These are phyloP conservation scores for Spermophilus dauricus DNA, from an alignment of 2,113 vertebrate species.

Conservation along the genomic window DNA sequence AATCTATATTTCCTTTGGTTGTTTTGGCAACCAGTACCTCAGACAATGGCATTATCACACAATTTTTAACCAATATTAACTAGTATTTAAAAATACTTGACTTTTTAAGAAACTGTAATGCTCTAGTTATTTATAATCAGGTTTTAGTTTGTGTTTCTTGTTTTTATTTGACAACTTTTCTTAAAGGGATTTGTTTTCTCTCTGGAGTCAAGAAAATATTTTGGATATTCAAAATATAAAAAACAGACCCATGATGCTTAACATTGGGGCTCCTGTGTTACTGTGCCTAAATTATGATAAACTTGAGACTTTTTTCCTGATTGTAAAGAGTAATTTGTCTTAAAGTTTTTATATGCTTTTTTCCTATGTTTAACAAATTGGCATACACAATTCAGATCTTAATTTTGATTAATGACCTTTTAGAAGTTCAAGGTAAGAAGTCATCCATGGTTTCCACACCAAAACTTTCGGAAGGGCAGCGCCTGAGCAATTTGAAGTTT, in stretches of 20 bases:
- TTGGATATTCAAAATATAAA: background rate
- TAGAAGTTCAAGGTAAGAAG: constrained; percentile 91
- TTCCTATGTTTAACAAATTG: background rate
- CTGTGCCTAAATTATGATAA: background rate
- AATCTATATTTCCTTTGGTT: background rate
- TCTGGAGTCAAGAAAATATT: constrained; percentile 22
- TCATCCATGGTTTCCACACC: constrained; percentile 77
- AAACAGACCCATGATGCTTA: background rate
- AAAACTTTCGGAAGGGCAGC: constrained; percentile 93
- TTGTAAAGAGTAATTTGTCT: constrained; percentile 11
- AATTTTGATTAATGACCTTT: constrained; percentile 68
- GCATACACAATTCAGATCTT: constrained; percentile 51
- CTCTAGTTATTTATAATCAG: constrained; percentile 40
- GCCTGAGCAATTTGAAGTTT: constrained; percentile 96
- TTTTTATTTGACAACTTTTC: constrained; percentile 1
- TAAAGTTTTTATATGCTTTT: background rate
- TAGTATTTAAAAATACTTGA: background rate
- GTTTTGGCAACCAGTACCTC: background rate
- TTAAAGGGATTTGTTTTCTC: constrained; percentile 38
- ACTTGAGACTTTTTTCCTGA: constrained; percentile 14
- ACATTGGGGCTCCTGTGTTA: constrained; percentile 1
- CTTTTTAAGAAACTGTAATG: constrained; percentile 20
- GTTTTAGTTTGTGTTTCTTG: background rate
- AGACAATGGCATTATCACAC: background rate
- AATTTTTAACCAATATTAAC: background rate